A percentile compares a stretch with the other conserved stretches of the same genome.
These are phyloP conservation scores for Psittacara wagleri DNA, from an alignment of 2,113 vertebrate genomes.

Conservation along the genomic window DNA sequence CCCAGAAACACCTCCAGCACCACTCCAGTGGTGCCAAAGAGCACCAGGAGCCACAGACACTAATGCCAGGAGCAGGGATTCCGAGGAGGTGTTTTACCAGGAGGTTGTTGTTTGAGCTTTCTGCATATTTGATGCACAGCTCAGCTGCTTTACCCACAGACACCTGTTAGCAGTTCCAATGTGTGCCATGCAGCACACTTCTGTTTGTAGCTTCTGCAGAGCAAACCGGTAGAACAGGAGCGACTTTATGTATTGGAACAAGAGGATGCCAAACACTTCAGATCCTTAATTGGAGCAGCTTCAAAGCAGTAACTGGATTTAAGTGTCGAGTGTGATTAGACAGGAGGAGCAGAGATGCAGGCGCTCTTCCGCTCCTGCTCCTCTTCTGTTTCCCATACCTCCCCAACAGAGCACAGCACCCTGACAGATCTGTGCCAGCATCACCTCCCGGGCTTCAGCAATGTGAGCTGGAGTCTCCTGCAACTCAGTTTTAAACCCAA, in stretches of 20 bases:
- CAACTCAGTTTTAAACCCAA: neutral
- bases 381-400: neutral
- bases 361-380: fast-evolving
- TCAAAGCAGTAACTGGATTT: neutral
- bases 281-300: neutral
- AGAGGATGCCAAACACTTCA: neutral
- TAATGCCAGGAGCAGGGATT: neutral
- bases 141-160: neutral
- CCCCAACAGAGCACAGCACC: neutral
- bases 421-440: neutral
- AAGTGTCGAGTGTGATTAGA: neutral
- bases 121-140: neutral
- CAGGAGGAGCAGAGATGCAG: neutral
- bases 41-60: fast-evolving
- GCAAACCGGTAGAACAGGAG: neutral
- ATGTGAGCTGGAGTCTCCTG: neutral
- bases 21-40: neutral
- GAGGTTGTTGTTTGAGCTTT: neutral
- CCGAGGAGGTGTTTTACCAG: neutral
- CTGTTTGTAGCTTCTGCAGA: neutral
- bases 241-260: neutral
- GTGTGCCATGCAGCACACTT: fast-evolving
- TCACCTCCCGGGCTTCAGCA: neutral
- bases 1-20: neutral
- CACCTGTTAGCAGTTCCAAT: neutral